Base-by-base conservation (phyloP, 1,140 invertebrate genomes). In the Radopholus similis region DNA sequence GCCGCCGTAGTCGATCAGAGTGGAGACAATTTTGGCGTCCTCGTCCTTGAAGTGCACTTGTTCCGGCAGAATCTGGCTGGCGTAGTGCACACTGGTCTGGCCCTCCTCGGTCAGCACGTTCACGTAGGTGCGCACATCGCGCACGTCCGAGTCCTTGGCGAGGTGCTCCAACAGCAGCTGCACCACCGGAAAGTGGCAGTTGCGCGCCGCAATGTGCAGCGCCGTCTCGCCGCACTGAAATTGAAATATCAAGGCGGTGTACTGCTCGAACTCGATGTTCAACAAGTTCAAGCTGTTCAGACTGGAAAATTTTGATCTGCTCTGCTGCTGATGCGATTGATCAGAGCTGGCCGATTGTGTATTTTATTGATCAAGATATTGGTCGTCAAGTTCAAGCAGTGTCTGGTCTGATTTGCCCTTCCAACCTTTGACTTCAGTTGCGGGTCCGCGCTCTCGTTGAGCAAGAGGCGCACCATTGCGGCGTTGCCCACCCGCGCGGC, bases 21-120 rank as follows among this genome's bases (percentile, higher is more conserved):
- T 87, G 72, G 90, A 89, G 2, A 95, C 89, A 1, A 97, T 89
- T 82, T 94, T 90, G 75, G 89, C 88, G 82, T 97, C 95, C 66
- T 94, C 91, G 44, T 90, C 89, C 0, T 88, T 72, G 68, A 80
- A 78, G 55, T 84, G 83, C 9, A 88, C 89, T 18, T 85, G 73
- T 34, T 85, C 83, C 35, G 77, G 73, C 11, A 74, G 66, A 26
- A 87, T 80, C 32, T 83, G 74, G 9, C 85, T 86, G 0, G 88
- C 87, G 71, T 86, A 95, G 84, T 98, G 95, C 8, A 98, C 85
- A 0, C 92, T 89, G 58, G 90, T 94, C 68, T 95, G 93, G 8
- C 95, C 94, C 68, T 93, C 90, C 66, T 76, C 73, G 51, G 85
- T 87, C 64, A 83, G 82, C 55, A 83, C 79, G 74, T 87, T 87